Base-by-base conservation (phyloP, 2,113 vertebrate species). In the Istiophorus platypterus region DNA sequence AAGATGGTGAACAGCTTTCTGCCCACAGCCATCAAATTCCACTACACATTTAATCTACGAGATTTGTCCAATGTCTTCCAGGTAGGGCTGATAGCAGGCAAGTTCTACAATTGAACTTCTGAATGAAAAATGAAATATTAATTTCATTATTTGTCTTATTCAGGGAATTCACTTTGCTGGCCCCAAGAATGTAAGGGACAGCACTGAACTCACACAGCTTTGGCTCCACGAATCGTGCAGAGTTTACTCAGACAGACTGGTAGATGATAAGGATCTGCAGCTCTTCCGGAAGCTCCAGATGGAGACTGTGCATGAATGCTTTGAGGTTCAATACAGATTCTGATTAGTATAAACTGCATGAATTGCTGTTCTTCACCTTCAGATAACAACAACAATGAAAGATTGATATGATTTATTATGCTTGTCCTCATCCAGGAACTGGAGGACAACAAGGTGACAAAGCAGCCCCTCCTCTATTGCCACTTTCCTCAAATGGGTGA, bases 191-290 rank as follows among this genome's bases (percentile, higher is more conserved):
- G 82, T 96, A 81, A 94, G 92, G 63, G 86, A 88, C 51, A 85
- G 86, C 29, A 81, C 75, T 61, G 93, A 96, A 81, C 87, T 96
- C 88, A 80, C 91, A 2, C 51, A 6, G 73, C 77, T 96, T 39
- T 97, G 96, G 93, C 91, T 96, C 82, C 95, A 95, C 10, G 96
- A 97, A 82, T 95, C 91, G 34, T 87, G 89, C 86, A 76, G 72
- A 85, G 95, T 96, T n/a, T 96, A 95, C 83, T 95, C 95, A 69
- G 95, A 97, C 92, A 96, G 96, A 85, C 81, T 96, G 62, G 68
- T 94, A 56, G 95, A 96, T 78, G 72, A 69, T 37, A 93, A 90
- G 67, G 96, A 96, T 64, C 82, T 73, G 37, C 87, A 93, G 86
- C 92, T 96, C n/a, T 97, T 95, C 91, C 88, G 84, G 78, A 95